Evolutionary conservation across 2,888 invertebrate species (phyloP).

Genomic region (Spilosoma lubricipeda): DNA sequence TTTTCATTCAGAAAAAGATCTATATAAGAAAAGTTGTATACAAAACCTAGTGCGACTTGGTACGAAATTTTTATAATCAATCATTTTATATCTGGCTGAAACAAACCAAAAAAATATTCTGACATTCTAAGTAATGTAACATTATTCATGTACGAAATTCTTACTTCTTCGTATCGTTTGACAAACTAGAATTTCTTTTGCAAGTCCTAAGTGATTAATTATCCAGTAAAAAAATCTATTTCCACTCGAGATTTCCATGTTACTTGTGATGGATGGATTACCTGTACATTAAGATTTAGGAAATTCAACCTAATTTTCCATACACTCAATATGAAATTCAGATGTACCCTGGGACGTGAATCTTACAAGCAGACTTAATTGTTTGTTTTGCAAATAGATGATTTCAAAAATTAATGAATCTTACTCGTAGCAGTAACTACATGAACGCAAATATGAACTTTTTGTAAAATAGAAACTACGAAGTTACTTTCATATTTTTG

Average conservation of each 20-base stretch:
- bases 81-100: neutral
- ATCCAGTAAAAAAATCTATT: conserved; percentile 27
- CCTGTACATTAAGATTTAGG: neutral
- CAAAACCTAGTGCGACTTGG: neutral
- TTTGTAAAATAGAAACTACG: no score
- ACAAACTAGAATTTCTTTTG: neutral
- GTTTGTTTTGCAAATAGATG: neutral
- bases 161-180: neutral
- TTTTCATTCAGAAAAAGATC: neutral
- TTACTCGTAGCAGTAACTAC: no score
- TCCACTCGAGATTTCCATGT: conserved; percentile 26
- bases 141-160: conserved; percentile 1
- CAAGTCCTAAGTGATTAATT: conserved; percentile 45
- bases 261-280: neutral
- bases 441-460: no score
- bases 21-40: neutral
- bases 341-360: no score
- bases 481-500: no score
- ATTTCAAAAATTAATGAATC: neutral
- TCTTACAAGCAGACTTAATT: neutral
- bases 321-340: no score
- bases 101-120: neutral
- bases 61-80: neutral
- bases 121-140: neutral
- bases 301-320: neutral